A percentile compares a stretch with the other conserved stretches of the same genome.
Evolutionary conservation across 2,113 vertebrate genomes (phyloP).

Genomic region (Phoxinus phoxinus): DNA sequence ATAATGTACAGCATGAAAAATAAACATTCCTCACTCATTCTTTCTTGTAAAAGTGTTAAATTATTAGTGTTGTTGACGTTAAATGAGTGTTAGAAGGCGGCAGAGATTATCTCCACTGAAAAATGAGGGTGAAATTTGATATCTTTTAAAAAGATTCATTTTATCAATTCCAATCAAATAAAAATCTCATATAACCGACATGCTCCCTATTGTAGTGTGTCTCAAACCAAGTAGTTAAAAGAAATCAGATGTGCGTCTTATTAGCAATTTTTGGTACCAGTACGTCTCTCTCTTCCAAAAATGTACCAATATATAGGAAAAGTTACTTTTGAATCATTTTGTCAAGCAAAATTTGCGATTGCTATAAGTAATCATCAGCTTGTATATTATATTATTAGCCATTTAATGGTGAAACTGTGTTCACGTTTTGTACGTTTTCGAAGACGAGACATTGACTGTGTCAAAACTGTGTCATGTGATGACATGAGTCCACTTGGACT

Average conservation of each 20-base stretch:
- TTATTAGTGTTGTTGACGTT: background rate
- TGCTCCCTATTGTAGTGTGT: background rate
- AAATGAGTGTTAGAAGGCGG: background rate
- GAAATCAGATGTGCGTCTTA: background rate
- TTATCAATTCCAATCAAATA: background rate
- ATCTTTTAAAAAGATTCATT: background rate
- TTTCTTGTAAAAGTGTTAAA: background rate
- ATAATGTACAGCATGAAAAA: background rate
- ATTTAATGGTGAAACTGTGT: slow-evolving; percentile 11
- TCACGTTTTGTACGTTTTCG: background rate
- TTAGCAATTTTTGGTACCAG: background rate
- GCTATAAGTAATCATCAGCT: background rate
- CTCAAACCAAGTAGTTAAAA: background rate
- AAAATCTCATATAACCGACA: background rate
- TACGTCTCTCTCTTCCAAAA: background rate
- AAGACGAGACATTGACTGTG: slow-evolving; percentile 38
- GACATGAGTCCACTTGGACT: slow-evolving; percentile 28
- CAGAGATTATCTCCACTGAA: background rate
- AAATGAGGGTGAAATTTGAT: background rate
- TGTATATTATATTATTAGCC: background rate
- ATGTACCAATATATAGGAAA: background rate
- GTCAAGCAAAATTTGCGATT: background rate
- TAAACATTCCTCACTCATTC: background rate
- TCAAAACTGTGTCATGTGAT: slow-evolving; percentile 6
- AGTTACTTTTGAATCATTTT: background rate